Evolutionary conservation across 2,888 invertebrate species (phyloP).

Genomic region (Uloborus plumipes): DNA sequence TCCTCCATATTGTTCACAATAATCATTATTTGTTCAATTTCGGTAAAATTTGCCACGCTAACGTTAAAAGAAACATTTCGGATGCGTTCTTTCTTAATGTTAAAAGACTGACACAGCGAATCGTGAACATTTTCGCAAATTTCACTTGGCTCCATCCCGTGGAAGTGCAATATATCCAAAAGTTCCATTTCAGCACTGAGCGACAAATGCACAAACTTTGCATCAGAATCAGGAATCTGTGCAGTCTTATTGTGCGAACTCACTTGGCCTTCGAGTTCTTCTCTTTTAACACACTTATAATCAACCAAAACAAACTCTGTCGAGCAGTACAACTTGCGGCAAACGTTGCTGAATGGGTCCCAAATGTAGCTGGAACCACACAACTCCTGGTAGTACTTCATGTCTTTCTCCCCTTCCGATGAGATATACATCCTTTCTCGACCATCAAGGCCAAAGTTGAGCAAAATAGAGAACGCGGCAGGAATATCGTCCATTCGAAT

Average conservation of each 20-base stretch:
- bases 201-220: constrained; percentile 33
- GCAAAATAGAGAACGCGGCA: constrained; percentile 63
- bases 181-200: constrained; percentile 39
- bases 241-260: not conserved
- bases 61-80: constrained; percentile 52
- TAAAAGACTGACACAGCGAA: constrained; percentile 45
- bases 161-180: constrained; percentile 38
- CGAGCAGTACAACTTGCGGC: constrained; percentile 65
- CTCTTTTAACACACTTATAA: constrained; percentile 61
- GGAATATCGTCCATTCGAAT: constrained; percentile 56
- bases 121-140: constrained; percentile 38
- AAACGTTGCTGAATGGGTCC: constrained; percentile 65
- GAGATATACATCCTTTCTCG: constrained; percentile 58
- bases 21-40: not conserved
- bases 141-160: constrained; percentile 11
- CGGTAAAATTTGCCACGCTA: constrained; percentile 18
- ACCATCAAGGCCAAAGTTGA: constrained; percentile 66
- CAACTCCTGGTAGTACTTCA: constrained; percentile 27
- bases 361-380: constrained; percentile 60
- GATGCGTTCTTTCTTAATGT: constrained; percentile 49
- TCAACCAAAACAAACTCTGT: constrained; percentile 61
- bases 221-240: constrained; percentile 16
- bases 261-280: not conserved
- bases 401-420: constrained; percentile 46
- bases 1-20: constrained; percentile 32